A percentile compares a stretch with the other conserved stretches of the same genome.
These are phyloP conservation scores for Eupeodes corollae DNA, from an alignment of 1,140 invertebrate genomes.

Conservation along the genomic window DNA sequence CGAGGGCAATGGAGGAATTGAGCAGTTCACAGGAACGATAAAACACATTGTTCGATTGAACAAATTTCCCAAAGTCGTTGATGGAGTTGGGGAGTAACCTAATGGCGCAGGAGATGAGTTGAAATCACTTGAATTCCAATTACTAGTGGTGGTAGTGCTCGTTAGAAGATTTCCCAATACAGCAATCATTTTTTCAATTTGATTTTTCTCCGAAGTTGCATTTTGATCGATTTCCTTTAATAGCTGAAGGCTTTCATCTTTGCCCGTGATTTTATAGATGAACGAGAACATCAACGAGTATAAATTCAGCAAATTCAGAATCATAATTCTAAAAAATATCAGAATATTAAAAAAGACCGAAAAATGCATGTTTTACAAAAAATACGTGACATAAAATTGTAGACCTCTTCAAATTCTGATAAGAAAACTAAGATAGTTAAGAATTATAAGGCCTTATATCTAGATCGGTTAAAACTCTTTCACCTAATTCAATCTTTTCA, in stretches of 20 bases:
- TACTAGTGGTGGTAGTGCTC: too few species aligned
- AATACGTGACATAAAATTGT: too few species aligned
- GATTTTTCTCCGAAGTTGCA: conserved; percentile 14
- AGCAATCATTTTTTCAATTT: conserved; percentile 7
- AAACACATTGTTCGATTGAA: conserved; percentile 23
- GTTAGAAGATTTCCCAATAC: too few species aligned
- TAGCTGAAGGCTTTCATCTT: conserved; percentile 46
- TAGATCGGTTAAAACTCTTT: too few species aligned
- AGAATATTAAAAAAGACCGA: not conserved
- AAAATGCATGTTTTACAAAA: too few species aligned
- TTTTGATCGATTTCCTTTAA: conserved; percentile 37
- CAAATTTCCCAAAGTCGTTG: too few species aligned
- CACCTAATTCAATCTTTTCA: too few species aligned
- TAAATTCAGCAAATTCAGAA: conserved; percentile 87
- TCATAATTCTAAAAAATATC: conserved; percentile 72
- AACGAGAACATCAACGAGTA: conserved; percentile 90
- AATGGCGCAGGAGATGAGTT: too few species aligned
- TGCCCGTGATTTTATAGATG: conserved; percentile 80
- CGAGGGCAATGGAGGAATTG: conserved; percentile 13
- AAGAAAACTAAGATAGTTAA: too few species aligned
- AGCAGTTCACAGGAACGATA: conserved; percentile 30
- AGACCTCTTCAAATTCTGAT: too few species aligned
- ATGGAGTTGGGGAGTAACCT: not conserved
- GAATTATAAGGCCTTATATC: too few species aligned
- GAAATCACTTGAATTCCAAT: too few species aligned